phyloP scores from a whole-genome alignment of 2,888 invertebrate genomes.

The Andrena bicolor region DNA sequence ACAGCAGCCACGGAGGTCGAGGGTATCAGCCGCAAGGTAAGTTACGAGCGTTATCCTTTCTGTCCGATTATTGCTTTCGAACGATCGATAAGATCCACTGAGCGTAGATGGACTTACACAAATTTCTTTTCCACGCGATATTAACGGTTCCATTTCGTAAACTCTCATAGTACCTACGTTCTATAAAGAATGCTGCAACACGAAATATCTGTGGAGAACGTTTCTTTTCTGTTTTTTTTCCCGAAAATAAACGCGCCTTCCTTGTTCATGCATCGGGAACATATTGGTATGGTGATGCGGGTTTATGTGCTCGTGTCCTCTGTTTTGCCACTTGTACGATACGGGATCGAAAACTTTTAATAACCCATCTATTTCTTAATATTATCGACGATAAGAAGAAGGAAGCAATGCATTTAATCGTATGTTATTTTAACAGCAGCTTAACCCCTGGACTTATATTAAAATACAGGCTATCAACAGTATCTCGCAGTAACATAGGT shows the following conservation, averaged over 20 bases:
- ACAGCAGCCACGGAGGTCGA: constrained; percentile 92
- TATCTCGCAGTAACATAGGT: constrained; percentile 84
- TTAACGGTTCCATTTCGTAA: constrained; percentile 16
- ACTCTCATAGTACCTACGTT: neutral
- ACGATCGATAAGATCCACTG: constrained; percentile 50
- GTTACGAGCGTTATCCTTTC: constrained; percentile 73
- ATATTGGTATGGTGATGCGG: constrained; percentile 42
- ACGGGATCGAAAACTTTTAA: constrained; percentile 1
- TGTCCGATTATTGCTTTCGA: constrained; percentile 62
- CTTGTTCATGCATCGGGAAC: constrained; percentile 35
- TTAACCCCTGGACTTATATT: constrained; percentile 83
- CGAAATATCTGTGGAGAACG: neutral
- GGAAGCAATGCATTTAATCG: constrained; percentile 76
- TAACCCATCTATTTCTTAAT: constrained; percentile 21
- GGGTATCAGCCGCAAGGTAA: constrained; percentile 95
- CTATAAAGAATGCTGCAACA: constrained; percentile 15
- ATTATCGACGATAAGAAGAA: constrained; percentile 44
- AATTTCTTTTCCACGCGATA: constrained; percentile 19
- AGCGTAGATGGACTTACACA: constrained; percentile 53
- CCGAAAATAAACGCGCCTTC: neutral
- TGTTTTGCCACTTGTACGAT: constrained; percentile 26
- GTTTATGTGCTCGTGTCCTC: constrained; percentile 24
- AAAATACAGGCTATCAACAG: constrained; percentile 82
- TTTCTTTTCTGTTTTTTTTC: too few relatives aligned
- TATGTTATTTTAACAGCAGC: constrained; percentile 84